Evolutionary conservation across 2,888 invertebrate genomes (phyloP).

Genomic region (Clepsis dumicolana): DNA sequence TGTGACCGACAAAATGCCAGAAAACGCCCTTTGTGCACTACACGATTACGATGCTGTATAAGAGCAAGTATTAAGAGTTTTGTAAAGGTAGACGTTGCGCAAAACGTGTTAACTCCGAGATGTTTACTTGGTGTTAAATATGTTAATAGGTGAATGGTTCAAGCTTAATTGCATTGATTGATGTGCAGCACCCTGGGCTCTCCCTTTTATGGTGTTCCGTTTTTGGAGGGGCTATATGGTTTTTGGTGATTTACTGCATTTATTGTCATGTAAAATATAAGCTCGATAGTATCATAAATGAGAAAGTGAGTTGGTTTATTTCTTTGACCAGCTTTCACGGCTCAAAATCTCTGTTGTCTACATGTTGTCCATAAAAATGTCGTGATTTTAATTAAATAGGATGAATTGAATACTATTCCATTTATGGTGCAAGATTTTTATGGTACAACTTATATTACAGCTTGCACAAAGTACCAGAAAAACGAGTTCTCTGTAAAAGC

Average conservation of each 20-base stretch:
- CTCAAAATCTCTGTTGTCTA: neutral
- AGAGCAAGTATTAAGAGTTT: too few relatives aligned
- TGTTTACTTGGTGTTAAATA: conserved; percentile 70
- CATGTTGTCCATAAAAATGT: neutral
- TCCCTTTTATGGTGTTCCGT: conserved; percentile 27
- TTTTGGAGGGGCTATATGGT: conserved; percentile 2
- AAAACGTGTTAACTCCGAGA: conserved; percentile 65
- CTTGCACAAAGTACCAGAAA: neutral
- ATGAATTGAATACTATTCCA: too few relatives aligned
- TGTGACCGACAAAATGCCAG: conserved; percentile 49
- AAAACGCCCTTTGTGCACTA: conserved; percentile 71
- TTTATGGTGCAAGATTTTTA: neutral
- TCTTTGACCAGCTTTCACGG: neutral
- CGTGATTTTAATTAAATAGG: too few relatives aligned
- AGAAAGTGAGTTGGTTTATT: neutral
- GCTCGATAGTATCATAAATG: neutral
- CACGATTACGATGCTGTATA: conserved; percentile 50
- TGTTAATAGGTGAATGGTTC: conserved; percentile 77
- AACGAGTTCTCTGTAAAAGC: neutral
- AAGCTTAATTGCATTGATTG: conserved; percentile 72
- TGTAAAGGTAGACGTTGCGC: conserved; percentile 66
- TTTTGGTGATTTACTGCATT: conserved; percentile 2
- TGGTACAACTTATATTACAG: neutral
- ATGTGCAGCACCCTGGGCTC: conserved; percentile 58
- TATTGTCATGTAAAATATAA: conserved; percentile 6